Percentiles rank a stretch among this genome's conserved stretches.
Conservation (phyloP, 2,888 invertebrate species). For the Coleophora flavipennella region DNA sequence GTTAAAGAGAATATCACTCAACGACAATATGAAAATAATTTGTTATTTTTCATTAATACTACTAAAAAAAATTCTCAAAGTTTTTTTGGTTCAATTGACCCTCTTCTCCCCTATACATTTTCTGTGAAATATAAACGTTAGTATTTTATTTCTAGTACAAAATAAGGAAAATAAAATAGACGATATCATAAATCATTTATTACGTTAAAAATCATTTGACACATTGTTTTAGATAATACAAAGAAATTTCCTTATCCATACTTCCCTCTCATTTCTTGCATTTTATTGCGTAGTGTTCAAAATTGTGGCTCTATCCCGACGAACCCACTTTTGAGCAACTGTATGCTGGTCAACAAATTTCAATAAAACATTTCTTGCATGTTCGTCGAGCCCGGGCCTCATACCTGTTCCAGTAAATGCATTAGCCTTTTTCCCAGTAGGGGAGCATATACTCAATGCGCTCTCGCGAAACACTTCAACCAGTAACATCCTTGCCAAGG, state of each 20-base stretch:
- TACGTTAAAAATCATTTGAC: background rate
- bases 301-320: background rate
- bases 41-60: too few relatives aligned
- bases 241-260: background rate
- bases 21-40: too few relatives aligned
- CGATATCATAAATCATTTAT: too few relatives aligned
- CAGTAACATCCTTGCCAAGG: background rate
- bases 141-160: background rate
- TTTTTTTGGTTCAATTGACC: background rate
- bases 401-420: background rate
- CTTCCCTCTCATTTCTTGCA: conserved; percentile 1
- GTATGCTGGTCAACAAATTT: conserved; percentile 1
- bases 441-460: too few relatives aligned
- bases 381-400: background rate
- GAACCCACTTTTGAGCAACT: background rate
- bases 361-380: conserved; percentile 1
- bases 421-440: conserved; percentile 1
- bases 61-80: too few relatives aligned
- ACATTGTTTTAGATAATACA: background rate
- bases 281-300: background rate
- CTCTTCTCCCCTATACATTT: too few relatives aligned
- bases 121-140: background rate
- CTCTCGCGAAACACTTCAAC: background rate
- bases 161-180: background rate
- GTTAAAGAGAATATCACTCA: too few relatives aligned